Base-by-base conservation (phyloP, 2,797 vertebrate species). In the Todus mexicanus region DNA sequence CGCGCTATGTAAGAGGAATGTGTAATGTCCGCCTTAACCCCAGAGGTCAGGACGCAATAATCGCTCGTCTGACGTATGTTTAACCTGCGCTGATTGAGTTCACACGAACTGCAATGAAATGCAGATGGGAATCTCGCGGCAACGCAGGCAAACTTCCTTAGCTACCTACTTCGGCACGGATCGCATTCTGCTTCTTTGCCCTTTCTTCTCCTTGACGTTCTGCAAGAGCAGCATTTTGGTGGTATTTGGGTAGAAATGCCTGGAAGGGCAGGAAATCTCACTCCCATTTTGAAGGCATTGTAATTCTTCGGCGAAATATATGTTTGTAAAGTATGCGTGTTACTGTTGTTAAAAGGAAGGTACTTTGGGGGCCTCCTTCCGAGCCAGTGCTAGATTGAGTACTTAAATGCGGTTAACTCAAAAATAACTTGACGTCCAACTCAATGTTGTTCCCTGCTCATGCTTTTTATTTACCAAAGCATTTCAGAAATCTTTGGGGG, bases 11-110 rank as follows among this genome's bases (percentile, higher is more conserved):
- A 87, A 43, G 66, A 92, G 79, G 86, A 94, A 91, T 94, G 48
- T 92, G 3, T 93, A 95, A 94, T 96, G 60, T 71, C 82, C 12
- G 9, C 57, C 72, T 81, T 59, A 63, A 42, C 15, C 72, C 26
- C 50, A 22, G 81, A 77, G 93, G 66, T 92, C 93, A 80, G 81
- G 87, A 61, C 88, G 45, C 69, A 90, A 56, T 89, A 84, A 92
- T 92, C 85, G 76, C 54, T 40, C 51, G 57, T 75, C 45, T 93
- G 56, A 84, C 3, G 10, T 79, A 4, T 26, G 26, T 75, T 92
- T 96, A 95, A 88, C 83, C 78, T 93, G 35, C 71, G 35, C 83
- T 93, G 95, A 94, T 90, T 95, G 87, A 50, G 77, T 96, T 89
- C 77, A 65, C 25, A 11, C 22, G 54, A 40, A 64, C 69, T 91